Evolutionary conservation across 1,140 invertebrate genomes (phyloP).

Genomic region (Scaptodrosophila lebanonensis): DNA sequence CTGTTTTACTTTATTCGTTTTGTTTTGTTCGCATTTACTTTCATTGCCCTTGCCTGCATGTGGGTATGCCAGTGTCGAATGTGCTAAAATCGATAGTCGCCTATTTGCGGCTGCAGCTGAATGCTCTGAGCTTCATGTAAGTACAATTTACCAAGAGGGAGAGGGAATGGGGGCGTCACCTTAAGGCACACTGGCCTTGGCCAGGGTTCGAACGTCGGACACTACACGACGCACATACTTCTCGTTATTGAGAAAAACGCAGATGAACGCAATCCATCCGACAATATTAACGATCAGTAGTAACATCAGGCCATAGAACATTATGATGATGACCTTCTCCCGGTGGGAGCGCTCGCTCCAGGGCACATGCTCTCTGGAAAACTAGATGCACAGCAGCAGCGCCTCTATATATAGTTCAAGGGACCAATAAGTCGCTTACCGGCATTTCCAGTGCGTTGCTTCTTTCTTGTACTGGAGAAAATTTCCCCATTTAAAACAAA

Average conservation of each 20-base stretch:
- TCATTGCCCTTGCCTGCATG: no score
- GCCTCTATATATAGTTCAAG: background rate
- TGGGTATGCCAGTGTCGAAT: conserved; percentile 28
- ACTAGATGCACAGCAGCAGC: background rate
- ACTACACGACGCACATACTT: conserved; percentile 5
- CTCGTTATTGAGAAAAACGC: conserved; percentile 9
- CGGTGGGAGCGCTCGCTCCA: conserved; percentile 20
- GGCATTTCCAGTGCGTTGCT: background rate
- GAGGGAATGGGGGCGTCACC: no score
- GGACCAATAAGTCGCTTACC: background rate
- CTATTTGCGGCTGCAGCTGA: conserved; percentile 21
- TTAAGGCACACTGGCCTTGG: background rate
- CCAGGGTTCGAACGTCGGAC: no score
- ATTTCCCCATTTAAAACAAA: no score
- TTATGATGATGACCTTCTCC: conserved; percentile 18
- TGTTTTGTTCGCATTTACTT: no score
- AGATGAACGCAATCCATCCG: conserved; percentile 13
- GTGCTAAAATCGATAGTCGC: conserved; percentile 55
- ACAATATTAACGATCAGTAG: background rate
- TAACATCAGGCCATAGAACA: conserved; percentile 3
- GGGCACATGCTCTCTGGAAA: conserved; percentile 1
- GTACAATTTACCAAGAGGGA: background rate
- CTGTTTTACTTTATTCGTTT: no score
- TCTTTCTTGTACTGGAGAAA: no score
- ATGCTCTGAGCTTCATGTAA: conserved; percentile 37